Conservation (phyloP, 92 coral and sea anemone genomes). For the Bergia sp. region DNA sequence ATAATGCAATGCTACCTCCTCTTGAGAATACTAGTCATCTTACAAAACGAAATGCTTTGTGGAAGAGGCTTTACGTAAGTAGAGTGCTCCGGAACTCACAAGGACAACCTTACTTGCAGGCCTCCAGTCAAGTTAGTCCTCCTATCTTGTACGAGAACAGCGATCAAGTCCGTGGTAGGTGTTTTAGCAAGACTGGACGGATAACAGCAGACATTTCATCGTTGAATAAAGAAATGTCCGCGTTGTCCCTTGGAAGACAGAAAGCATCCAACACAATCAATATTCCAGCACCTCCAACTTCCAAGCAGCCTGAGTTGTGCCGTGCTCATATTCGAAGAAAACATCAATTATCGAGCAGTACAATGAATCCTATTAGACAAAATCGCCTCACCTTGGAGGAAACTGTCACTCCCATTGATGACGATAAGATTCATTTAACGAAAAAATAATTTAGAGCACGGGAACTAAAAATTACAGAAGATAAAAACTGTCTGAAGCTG, state of each 20-base stretch:
- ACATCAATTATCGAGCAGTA: not conserved
- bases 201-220: not conserved
- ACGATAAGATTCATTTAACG: not conserved
- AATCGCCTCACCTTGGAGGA: not conserved
- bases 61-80: not conserved
- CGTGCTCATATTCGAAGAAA: not conserved
- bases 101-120: no score
- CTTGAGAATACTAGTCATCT: not conserved
- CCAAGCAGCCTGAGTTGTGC: not conserved
- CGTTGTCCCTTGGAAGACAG: not conserved
- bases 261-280: not conserved
- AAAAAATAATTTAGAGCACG: not conserved
- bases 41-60: not conserved
- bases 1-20: not conserved
- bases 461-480: no score
- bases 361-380: not conserved
- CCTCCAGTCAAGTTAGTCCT: no score
- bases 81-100: no score
- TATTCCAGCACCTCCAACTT: not conserved
- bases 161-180: not conserved
- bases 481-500: not conserved
- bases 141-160: not conserved
- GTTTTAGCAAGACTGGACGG: not conserved
- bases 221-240: no score
- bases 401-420: not conserved